These are phyloP conservation scores for Tragelaphus scriptus DNA, from an alignment of 2,113 vertebrate genomes.

Conservation along the genomic window DNA sequence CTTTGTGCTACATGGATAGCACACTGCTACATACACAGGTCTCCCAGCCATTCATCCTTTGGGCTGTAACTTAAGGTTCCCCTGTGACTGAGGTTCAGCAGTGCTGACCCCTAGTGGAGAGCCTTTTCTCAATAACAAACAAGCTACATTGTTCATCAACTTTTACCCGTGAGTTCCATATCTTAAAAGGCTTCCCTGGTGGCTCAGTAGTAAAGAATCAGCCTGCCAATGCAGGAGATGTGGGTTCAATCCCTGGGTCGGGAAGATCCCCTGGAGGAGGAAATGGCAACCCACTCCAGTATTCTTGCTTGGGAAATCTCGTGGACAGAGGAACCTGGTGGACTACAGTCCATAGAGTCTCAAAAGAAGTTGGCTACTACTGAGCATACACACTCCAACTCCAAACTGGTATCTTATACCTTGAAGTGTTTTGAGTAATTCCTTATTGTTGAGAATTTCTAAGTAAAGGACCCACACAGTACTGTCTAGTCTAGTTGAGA, in stretches of 20 bases:
- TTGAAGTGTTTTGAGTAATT: background rate
- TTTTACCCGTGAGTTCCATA: background rate
- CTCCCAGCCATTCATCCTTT: background rate
- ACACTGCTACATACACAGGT: too few species aligned
- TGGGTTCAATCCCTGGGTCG: too few species aligned
- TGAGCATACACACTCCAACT: background rate
- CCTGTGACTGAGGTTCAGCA: background rate
- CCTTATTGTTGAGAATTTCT: background rate
- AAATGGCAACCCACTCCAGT: too few species aligned
- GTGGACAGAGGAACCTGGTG: background rate
- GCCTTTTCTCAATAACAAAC: background rate
- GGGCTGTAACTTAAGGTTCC: rapidly evolving
- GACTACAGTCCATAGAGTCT: background rate
- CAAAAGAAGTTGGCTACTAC: background rate
- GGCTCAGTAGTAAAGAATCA: background rate
- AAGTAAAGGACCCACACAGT: background rate
- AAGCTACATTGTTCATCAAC: background rate
- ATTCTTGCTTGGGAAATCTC: background rate
- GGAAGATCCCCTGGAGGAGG: too few species aligned
- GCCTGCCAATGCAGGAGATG: background rate
- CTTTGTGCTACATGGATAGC: rapidly evolving
- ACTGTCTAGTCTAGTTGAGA: too few species aligned
- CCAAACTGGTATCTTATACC: background rate
- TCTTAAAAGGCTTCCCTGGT: background rate
- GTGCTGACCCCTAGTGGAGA: constrained; percentile 26